These are phyloP conservation scores for Morelia viridis DNA, from an alignment of 2,797 vertebrate genomes.

Conservation along the genomic window DNA sequence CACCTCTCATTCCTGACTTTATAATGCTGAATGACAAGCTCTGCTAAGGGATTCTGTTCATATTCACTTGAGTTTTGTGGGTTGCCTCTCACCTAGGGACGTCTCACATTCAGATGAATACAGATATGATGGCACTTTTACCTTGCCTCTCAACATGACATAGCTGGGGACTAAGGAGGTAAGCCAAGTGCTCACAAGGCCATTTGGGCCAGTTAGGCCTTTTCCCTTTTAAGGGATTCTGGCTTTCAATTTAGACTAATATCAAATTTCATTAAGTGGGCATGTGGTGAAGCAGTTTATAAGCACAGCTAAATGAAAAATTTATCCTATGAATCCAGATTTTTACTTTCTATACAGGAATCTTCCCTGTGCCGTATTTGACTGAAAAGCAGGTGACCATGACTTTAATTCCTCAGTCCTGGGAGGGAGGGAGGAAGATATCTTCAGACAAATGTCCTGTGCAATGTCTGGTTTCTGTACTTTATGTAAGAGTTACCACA, in stretches of 20 bases:
- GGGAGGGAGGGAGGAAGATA: background rate
- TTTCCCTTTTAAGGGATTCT: background rate
- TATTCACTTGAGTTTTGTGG: background rate
- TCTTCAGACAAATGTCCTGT: background rate
- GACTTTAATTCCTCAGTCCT: background rate
- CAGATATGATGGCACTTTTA: background rate
- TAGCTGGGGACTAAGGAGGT: background rate
- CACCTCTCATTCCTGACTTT: conserved; percentile 11
- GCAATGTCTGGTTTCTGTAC: background rate
- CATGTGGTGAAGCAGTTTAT: conserved; percentile 50
- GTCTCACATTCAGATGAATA: background rate
- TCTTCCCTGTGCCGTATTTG: background rate
- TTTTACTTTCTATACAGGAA: background rate
- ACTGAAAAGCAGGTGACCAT: background rate
- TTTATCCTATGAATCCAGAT: background rate
- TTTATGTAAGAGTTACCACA: no score
- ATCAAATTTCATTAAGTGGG: conserved; percentile 36
- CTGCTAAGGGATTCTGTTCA: background rate
- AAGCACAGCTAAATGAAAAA: conserved; percentile 44
- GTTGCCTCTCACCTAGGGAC: background rate
- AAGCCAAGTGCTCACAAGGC: background rate
- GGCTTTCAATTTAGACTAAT: conserved; percentile 32
- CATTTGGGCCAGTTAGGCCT: background rate
- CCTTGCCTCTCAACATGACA: background rate
- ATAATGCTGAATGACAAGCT: background rate